Base-by-base conservation (phyloP, 2,797 vertebrate genomes). In the Nasua narica region DNA sequence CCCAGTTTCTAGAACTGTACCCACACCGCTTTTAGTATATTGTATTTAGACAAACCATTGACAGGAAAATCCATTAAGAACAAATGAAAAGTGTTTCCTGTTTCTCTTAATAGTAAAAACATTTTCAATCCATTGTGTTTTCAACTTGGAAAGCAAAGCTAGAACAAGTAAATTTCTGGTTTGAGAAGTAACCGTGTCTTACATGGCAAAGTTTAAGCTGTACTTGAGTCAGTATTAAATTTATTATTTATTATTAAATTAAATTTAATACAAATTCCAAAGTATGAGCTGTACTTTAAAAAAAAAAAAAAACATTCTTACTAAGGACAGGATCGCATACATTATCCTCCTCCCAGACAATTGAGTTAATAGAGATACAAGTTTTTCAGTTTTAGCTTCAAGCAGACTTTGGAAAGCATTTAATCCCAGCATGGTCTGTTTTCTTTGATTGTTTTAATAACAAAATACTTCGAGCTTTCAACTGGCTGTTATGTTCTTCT, bases 51-150 rank as follows among this genome's bases (percentile, higher is more conserved):
- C n/a, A 97, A 93, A 56, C 25, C 72, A 50, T 87, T 94, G 92
- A 97, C 87, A 95, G 96, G 60, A 96, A 98, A 96, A 93, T 62
- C 67, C 84, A 88, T 93, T 96, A 95, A 90, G 54, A 93, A 60
- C 19, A 96, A 96, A 93, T 82, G 65, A 91, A 78, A 70, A 96
- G 16, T 85, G n/a, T 94, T 97, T 87, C 85, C 92, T 88, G 11
- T 92, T 94, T 95, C 43, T 96, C 92, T 96, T 94, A 70, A 65
- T 74, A 79, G 37, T 40, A 62, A 90, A 91, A 96, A 65, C 43
- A 93, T 43, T 90, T 89, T 72, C 79, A 90, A n/a, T 46, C 48
- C 48, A 74, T 77, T 89, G 7, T 81, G 2, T 58, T 86, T 95
- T 95, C 46, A 88, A 86, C 10, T 72, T 72, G 77, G 32, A 70